Percentiles rank a stretch among this genome's conserved stretches.
Evolutionary conservation across 2,888 invertebrate genomes (phyloP).

Genomic region (Notocelia uddmanniana): DNA sequence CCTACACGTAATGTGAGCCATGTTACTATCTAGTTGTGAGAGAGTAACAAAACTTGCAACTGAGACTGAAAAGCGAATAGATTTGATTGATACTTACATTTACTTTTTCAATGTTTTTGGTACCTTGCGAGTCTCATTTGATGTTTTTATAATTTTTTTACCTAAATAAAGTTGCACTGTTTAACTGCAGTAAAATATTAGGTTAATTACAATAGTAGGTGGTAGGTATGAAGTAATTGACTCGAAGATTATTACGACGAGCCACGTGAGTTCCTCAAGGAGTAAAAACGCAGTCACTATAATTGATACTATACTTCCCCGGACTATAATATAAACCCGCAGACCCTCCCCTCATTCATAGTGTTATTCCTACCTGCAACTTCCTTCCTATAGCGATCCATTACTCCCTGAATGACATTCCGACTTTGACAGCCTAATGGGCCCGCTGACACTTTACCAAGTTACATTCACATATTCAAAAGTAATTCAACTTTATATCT

Average conservation of each 20-base stretch:
- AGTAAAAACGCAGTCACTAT: constrained; percentile 15
- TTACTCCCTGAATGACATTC: constrained; percentile 81
- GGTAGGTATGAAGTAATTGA: neutral
- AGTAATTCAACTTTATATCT: constrained; percentile 47
- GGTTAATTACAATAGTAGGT: neutral
- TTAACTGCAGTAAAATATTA: neutral
- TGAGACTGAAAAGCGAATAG: no score
- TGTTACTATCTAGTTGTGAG: constrained; percentile 61
- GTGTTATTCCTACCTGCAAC: constrained; percentile 77
- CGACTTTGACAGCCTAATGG: constrained; percentile 77
- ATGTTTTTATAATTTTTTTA: neutral
- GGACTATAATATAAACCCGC: constrained; percentile 36
- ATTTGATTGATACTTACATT: no score
- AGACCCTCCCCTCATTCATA: constrained; percentile 57
- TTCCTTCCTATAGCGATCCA: constrained; percentile 83
- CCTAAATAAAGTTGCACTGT: neutral
- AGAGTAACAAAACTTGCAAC: no score
- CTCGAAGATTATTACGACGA: neutral
- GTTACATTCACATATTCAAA: constrained; percentile 52
- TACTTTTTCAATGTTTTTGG: no score
- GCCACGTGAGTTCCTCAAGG: neutral
- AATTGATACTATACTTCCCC: constrained; percentile 25
- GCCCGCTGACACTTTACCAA: constrained; percentile 66
- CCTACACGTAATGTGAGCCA: constrained; percentile 53
- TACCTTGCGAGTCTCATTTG: no score